phyloP scores from a whole-genome alignment of 1,140 invertebrate genomes.

The Acromyrmex charruanus region DNA sequence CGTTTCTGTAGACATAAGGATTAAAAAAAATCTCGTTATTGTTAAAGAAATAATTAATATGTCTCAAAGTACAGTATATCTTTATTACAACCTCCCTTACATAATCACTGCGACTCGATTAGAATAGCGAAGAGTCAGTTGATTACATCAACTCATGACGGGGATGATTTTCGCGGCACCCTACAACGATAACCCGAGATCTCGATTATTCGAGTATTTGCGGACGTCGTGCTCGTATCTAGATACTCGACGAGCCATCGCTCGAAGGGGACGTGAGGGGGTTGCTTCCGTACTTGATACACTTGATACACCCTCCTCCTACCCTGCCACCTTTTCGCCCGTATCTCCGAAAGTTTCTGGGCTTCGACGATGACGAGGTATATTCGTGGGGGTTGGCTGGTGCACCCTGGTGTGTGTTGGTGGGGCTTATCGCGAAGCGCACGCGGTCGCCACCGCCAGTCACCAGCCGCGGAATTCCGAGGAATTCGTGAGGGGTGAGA shows the following conservation, averaged over 20 bases:
- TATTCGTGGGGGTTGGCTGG: conserved; percentile 36
- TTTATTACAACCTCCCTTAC: background rate
- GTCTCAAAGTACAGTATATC: no score
- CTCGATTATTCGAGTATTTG: conserved; percentile 17
- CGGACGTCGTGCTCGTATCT: background rate
- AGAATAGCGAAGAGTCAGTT: background rate
- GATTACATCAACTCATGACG: no score
- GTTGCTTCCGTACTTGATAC: conserved; percentile 44
- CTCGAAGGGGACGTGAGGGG: background rate
- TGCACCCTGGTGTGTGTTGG: conserved; percentile 46
- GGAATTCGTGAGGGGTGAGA: conserved; percentile 65
- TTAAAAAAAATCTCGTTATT: no score
- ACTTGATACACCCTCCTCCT: conserved; percentile 14
- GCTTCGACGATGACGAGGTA: conserved; percentile 64
- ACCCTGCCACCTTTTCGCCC: background rate
- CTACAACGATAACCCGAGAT: background rate
- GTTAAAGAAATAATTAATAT: no score
- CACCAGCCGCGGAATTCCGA: conserved; percentile 77
- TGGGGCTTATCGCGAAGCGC: conserved; percentile 83
- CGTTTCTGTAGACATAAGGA: no score
- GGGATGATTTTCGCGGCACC: background rate
- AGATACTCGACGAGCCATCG: conserved; percentile 18
- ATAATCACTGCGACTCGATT: background rate
- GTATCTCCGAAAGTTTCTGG: conserved; percentile 63
- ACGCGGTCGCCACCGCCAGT: conserved; percentile 84